Evolutionary conservation across 2,888 invertebrate genomes (phyloP).

Genomic region (Matsumyia berberina): DNA sequence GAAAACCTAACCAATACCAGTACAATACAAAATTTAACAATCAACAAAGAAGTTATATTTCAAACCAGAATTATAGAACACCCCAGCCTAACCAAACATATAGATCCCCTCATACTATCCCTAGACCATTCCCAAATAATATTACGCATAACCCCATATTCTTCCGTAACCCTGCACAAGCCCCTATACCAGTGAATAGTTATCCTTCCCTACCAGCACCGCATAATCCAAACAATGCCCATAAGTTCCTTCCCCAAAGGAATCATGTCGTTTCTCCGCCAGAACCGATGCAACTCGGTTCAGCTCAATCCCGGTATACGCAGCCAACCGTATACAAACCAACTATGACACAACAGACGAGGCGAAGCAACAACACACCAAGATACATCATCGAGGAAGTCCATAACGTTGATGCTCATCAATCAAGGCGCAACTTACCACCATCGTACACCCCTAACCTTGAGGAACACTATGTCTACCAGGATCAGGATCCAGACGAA

Average conservation of each 20-base stretch:
- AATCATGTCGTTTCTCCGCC: constrained; percentile 19
- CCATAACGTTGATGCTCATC: constrained; percentile 14
- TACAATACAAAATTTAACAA: neutral
- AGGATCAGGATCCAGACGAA: constrained; percentile 2
- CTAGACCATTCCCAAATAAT: constrained; percentile 3
- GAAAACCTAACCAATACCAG: neutral
- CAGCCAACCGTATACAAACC: constrained; percentile 12
- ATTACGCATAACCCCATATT: neutral
- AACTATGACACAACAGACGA: no score
- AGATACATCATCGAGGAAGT: constrained; percentile 26
- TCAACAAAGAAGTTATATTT: neutral
- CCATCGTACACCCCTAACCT: constrained; percentile 22
- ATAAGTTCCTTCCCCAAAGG: constrained; percentile 11
- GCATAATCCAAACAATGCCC: constrained; percentile 14
- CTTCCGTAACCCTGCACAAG: constrained; percentile 14
- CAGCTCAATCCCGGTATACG: constrained; percentile 17
- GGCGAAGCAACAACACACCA: constrained; percentile 11
- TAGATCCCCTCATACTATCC: constrained; percentile 1
- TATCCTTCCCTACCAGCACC: constrained; percentile 4
- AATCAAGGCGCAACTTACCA: constrained; percentile 10
- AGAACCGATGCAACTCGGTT: constrained; percentile 34
- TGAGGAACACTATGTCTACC: neutral
- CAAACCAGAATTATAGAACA: neutral
- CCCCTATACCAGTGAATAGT: constrained; percentile 1
- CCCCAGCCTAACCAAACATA: neutral